Evolutionary conservation across 2,797 vertebrate genomes (phyloP).

Genomic region (Eutrigla gurnardus): DNA sequence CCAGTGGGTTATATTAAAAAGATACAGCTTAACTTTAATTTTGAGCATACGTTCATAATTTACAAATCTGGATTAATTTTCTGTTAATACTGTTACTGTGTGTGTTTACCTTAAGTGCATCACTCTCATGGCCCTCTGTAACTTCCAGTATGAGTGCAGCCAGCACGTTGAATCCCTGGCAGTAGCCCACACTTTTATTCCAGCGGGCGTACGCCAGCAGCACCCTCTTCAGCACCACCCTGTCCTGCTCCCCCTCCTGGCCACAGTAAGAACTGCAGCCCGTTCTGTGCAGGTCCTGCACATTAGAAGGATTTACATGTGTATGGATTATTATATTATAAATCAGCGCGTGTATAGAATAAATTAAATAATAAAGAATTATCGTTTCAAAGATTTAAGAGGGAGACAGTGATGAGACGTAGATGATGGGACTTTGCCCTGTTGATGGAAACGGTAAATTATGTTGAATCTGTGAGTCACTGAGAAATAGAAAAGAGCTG

Average conservation of each 20-base stretch:
- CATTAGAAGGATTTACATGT: not conserved
- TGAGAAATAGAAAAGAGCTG: slow-evolving; percentile 22
- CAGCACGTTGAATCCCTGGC: slow-evolving; percentile 98
- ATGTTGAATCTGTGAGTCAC: slow-evolving; percentile 56
- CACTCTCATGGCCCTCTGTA: slow-evolving; percentile 96
- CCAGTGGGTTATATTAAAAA: not conserved
- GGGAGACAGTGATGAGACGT: not conserved
- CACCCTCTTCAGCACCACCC: slow-evolving; percentile 95
- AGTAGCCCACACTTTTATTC: slow-evolving; percentile 98
- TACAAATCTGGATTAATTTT: not conserved
- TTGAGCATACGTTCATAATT: no score
- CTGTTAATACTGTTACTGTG: not conserved
- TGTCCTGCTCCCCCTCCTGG: slow-evolving; percentile 96
- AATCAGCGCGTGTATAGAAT: not conserved
- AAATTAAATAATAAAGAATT: not conserved
- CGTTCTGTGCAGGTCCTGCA: slow-evolving; percentile 96
- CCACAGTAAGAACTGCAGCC: slow-evolving; percentile 98
- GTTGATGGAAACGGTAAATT: slow-evolving; percentile 15
- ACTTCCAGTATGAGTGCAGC: slow-evolving; percentile 97
- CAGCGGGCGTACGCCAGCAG: slow-evolving; percentile 96
- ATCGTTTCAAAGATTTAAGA: not conserved
- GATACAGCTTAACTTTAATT: not conserved
- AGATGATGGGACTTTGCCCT: slow-evolving; percentile 48
- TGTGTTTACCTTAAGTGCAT: slow-evolving; percentile 91
- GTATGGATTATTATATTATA: slow-evolving; percentile 1